A percentile compares a stretch with the other conserved stretches of the same genome.
Evolutionary conservation across 2,113 vertebrate species (phyloP).

Genomic region (Petrocephalus microphthalmus): DNA sequence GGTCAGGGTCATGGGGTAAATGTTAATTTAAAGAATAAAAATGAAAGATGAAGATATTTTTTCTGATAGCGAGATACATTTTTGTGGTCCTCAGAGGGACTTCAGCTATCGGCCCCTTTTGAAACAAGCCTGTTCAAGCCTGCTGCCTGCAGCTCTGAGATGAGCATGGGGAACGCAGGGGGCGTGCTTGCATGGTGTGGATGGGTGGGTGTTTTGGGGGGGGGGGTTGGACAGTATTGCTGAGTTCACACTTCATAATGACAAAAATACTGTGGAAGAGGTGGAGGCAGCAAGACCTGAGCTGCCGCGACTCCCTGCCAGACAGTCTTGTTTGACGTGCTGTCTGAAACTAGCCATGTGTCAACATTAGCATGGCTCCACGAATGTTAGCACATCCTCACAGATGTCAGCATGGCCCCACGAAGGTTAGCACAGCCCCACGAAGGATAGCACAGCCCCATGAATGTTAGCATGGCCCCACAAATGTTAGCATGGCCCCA

Average conservation of each 20-base stretch:
- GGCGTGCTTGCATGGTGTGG: not conserved
- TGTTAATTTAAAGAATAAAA: not conserved
- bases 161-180: not conserved
- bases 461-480: not conserved
- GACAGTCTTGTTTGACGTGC: not conserved
- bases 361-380: not conserved
- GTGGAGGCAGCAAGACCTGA: not conserved
- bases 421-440: not conserved
- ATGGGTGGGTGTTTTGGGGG: not conserved
- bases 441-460: not conserved
- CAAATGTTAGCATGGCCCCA: too few species aligned
- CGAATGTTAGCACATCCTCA: not conserved
- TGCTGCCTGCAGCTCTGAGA: not conserved
- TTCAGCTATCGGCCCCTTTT: not conserved
- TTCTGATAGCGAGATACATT: not conserved
- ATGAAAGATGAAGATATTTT: not conserved
- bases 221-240: not conserved
- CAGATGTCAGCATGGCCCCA: not conserved
- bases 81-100: not conserved
- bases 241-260: not conserved
- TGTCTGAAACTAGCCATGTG: not conserved
- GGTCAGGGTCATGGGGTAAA: not conserved
- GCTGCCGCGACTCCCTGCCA: not conserved
- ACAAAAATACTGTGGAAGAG: not conserved
- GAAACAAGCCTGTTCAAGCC: not conserved